phyloP scores from a whole-genome alignment of 1,140 invertebrate species.

The Drosophila quadrilineata region DNA sequence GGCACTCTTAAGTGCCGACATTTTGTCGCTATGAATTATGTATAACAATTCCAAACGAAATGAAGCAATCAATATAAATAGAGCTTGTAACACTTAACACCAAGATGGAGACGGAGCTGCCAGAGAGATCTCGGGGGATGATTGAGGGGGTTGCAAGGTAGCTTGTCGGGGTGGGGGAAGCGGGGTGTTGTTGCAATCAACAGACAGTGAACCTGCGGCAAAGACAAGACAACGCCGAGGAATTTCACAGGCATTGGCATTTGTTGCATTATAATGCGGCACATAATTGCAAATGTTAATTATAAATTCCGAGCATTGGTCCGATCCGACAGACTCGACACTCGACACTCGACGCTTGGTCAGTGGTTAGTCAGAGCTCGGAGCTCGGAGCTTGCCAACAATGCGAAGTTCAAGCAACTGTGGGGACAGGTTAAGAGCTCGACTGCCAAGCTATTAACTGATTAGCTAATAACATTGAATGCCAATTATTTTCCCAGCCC shows the following conservation, averaged over 20 bases:
- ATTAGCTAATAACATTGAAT: conserved; percentile 62
- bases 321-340: conserved; percentile 11
- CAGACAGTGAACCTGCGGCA: conserved; percentile 29
- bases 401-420: conserved; percentile 58
- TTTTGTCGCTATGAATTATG: conserved; percentile 48
- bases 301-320: conserved; percentile 66
- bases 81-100: conserved; percentile 36
- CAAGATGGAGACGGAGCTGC: no score
- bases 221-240: conserved; percentile 31
- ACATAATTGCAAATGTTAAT: conserved; percentile 69
- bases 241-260: conserved; percentile 62
- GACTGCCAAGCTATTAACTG: conserved; percentile 33
- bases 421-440: conserved; percentile 13
- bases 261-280: conserved; percentile 63
- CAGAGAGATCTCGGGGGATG: neutral
- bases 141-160: neutral
- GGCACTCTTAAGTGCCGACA: conserved; percentile 60
- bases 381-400: no score
- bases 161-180: neutral
- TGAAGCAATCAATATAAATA: conserved; percentile 63
- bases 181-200: conserved; percentile 15
- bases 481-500: conserved; percentile 40
- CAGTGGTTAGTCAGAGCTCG: no score
- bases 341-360: no score
- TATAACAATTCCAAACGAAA: conserved; percentile 49